These are phyloP conservation scores for Stichopus horrens DNA, from an alignment of 53 echinoderm and acorn worm genomes.

Conservation along the genomic window DNA sequence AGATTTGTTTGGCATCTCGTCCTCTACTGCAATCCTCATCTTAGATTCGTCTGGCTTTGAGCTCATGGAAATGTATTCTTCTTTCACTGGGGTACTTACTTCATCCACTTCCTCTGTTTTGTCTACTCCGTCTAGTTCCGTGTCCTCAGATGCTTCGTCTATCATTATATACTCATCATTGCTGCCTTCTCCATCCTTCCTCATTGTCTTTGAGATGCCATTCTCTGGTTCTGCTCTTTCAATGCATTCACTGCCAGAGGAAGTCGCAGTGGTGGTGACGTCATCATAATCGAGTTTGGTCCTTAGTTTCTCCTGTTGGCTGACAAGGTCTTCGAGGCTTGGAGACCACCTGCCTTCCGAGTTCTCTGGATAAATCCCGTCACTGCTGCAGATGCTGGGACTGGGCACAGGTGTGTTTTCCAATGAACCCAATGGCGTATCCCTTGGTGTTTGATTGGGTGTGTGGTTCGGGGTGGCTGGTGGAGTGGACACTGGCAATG, in stretches of 20 bases:
- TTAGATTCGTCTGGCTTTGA: neutral
- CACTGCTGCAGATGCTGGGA: conserved; percentile 44
- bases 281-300: conserved; percentile 5
- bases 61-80: neutral
- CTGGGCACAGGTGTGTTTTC: conserved; percentile 45
- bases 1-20: conserved; percentile 74
- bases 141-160: conserved; percentile 25
- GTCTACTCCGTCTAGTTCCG: neutral
- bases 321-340: conserved; percentile 23
- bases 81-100: conserved; percentile 23
- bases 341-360: conserved; percentile 21
- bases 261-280: neutral
- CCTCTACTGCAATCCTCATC: neutral
- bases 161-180: neutral
- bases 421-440: conserved; percentile 33
- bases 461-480: conserved; percentile 64
- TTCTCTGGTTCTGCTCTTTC: neutral
- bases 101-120: neutral
- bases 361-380: conserved; percentile 42
- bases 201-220: conserved; percentile 39
- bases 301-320: conserved; percentile 8
- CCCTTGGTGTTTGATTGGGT: conserved; percentile 35
- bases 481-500: conserved; percentile 76
- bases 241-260: neutral
- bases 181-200: conserved; percentile 36